A percentile compares a stretch with the other conserved stretches of the same genome.
These are phyloP conservation scores for Amphimallon solstitiale DNA, from an alignment of 2,888 invertebrate genomes.

Conservation along the genomic window DNA sequence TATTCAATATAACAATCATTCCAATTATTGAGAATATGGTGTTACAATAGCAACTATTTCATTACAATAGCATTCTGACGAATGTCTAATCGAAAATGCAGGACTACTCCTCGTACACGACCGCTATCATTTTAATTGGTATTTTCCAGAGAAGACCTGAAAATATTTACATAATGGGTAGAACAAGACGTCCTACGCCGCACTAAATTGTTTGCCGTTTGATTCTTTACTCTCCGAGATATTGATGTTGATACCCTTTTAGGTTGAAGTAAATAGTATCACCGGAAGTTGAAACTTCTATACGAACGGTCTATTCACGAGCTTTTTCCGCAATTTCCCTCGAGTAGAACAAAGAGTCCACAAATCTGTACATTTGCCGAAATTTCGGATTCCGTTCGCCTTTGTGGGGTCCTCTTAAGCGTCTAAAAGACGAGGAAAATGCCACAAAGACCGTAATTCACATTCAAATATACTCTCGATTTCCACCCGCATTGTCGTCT, in stretches of 20 bases:
- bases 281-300: not conserved
- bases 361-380: conserved; percentile 28
- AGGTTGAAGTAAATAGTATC: not conserved
- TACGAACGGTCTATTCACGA: not conserved
- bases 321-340: conserved; percentile 16
- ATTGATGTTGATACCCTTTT: conserved; percentile 4
- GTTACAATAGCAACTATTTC: no score
- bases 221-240: not conserved
- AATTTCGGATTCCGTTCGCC: conserved; percentile 10
- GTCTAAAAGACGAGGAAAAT: not conserved
- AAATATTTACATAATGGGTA: not conserved
- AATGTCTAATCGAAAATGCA: not conserved
- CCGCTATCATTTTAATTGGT: not conserved
- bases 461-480: conserved; percentile 2
- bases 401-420: conserved; percentile 14
- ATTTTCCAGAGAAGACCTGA: not conserved
- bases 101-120: no score
- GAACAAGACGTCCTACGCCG: not conserved
- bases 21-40: no score
- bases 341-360: conserved; percentile 18
- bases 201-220: conserved; percentile 5
- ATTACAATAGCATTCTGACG: no score
- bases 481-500: not conserved
- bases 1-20: no score
- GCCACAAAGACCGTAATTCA: conserved; percentile 7